A percentile compares a stretch with the other conserved stretches of the same genome.
Evolutionary conservation across 1,140 invertebrate species (phyloP).

Genomic region (Zaprionus ornatus): DNA sequence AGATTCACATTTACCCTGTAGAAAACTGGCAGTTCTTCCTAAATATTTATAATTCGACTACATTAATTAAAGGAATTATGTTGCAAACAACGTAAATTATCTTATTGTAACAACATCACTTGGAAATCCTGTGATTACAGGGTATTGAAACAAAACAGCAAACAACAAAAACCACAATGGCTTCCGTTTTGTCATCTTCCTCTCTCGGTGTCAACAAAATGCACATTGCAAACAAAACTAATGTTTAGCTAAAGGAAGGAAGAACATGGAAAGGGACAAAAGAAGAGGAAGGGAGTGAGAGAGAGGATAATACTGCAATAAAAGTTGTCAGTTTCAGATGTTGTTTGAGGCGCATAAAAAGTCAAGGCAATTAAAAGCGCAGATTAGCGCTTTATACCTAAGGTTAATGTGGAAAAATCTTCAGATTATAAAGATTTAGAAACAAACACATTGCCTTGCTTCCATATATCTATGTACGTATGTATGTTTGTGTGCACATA

Average conservation of each 20-base stretch:
- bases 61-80: neutral
- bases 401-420: neutral
- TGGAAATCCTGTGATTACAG: neutral
- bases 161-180: constrained; percentile 36
- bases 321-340: constrained; percentile 32
- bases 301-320: constrained; percentile 18
- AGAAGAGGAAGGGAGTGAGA: neutral
- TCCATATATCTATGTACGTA: neutral
- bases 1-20: neutral
- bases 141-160: constrained; percentile 2
- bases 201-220: constrained; percentile 41
- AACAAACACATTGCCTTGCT: too few species aligned
- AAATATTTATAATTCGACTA: neutral
- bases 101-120: neutral
- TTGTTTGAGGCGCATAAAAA: neutral
- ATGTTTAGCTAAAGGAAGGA: constrained; percentile 35
- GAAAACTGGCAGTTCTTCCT: neutral
- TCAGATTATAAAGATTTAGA: neutral
- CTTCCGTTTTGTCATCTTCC: constrained; percentile 39
- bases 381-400: neutral
- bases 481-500: neutral
- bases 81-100: too few species aligned
- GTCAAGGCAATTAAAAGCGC: neutral
- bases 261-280: neutral
- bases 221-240: constrained; percentile 47